A percentile compares a stretch with the other conserved stretches of the same genome.
Evolutionary conservation across 1,140 invertebrate genomes (phyloP).

Genomic region (Meloidogyne exigua): DNA sequence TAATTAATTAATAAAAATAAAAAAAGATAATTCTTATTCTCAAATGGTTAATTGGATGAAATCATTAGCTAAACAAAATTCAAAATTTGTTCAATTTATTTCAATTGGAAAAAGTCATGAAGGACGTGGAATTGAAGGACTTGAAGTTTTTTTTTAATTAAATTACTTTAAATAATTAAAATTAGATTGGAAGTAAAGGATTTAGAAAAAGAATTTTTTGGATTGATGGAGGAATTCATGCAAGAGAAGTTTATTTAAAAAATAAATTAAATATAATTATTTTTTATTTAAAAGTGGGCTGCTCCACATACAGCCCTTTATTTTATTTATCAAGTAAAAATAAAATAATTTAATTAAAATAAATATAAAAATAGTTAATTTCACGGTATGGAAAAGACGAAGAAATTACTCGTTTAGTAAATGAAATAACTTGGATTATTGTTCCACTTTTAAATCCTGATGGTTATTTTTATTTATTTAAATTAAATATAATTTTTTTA

Average conservation of each 20-base stretch:
- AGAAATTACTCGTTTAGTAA: slow-evolving; percentile 59
- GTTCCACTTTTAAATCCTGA: slow-evolving; percentile 74
- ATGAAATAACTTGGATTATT: slow-evolving; percentile 68
- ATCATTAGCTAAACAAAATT: slow-evolving; percentile 46
- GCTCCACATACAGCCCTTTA: slow-evolving; percentile 61
- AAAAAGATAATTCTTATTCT: slow-evolving; percentile 50
- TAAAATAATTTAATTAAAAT: slow-evolving; percentile 9
- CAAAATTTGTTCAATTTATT: slow-evolving; percentile 59
- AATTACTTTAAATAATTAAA: slow-evolving; percentile 11
- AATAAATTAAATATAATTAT: neutral
- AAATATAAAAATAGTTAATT: slow-evolving; percentile 42
- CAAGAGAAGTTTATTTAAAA: slow-evolving; percentile 21
- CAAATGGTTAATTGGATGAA: slow-evolving; percentile 60
- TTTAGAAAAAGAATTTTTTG: slow-evolving; percentile 57
- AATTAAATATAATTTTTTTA: slow-evolving; percentile 6
- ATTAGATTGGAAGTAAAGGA: slow-evolving; percentile 55
- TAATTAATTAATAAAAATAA: slow-evolving; percentile 4
- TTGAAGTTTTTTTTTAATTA: slow-evolving; percentile 46
- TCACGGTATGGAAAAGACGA: slow-evolving; percentile 61
- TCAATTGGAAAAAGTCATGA: slow-evolving; percentile 62
- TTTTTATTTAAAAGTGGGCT: slow-evolving; percentile 48
- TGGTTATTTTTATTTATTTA: slow-evolving; percentile 63
- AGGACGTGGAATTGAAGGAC: slow-evolving; percentile 58
- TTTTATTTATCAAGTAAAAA: slow-evolving; percentile 60
- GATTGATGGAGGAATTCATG: slow-evolving; percentile 61